These are phyloP conservation scores for Neodon shergylaensis DNA, from an alignment of 2,113 vertebrate genomes.

Conservation along the genomic window DNA sequence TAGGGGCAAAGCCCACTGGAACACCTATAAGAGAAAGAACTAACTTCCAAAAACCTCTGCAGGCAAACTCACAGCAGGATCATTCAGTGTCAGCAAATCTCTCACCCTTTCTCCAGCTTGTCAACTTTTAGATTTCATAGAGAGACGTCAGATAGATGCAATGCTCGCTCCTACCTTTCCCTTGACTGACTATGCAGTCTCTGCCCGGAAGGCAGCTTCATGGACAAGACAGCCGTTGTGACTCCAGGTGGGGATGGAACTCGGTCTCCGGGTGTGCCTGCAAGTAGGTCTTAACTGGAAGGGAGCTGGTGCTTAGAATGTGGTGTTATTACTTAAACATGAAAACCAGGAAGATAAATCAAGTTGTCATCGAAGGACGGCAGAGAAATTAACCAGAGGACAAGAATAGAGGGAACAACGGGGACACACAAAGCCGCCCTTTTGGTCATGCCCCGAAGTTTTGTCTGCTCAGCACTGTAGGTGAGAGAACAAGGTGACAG, in stretches of 20 bases:
- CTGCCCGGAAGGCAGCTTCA: neutral
- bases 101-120: neutral
- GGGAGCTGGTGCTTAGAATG: neutral
- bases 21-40: neutral
- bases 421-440: neutral
- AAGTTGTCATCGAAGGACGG: neutral
- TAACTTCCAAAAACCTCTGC: neutral
- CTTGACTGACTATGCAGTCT: neutral
- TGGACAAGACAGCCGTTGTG: neutral
- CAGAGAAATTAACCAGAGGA: neutral
- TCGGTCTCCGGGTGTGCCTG: too few relatives aligned
- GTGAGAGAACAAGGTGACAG: neutral
- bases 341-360: neutral
- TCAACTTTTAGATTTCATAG: neutral
- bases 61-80: neutral
- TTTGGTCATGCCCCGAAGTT: neutral
- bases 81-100: neutral
- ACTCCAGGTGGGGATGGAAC: neutral
- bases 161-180: rapidly evolving
- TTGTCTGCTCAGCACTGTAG: neutral
- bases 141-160: neutral
- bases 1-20: neutral
- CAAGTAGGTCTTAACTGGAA: neutral
- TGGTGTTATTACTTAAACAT: neutral
- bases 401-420: neutral